A percentile compares a stretch with the other conserved stretches of the same genome.
These are phyloP conservation scores for Sylvia atricapilla DNA, from an alignment of 2,113 vertebrate genomes.

Conservation along the genomic window DNA sequence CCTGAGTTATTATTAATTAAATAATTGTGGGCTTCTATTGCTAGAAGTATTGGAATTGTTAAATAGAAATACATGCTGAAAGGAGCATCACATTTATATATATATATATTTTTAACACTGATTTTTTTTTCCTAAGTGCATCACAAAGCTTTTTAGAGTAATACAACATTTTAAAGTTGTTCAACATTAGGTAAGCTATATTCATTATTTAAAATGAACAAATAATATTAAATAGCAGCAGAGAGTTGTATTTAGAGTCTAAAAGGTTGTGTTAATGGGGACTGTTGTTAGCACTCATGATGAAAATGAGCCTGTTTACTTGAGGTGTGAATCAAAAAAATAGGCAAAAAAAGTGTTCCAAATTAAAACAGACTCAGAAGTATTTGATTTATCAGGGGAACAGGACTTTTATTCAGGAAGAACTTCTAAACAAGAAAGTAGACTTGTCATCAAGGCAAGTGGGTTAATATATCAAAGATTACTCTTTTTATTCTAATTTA, in stretches of 20 bases:
- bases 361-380: background rate
- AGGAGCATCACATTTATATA: background rate
- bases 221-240: conserved; percentile 8
- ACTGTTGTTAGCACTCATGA: background rate
- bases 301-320: background rate
- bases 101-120: background rate
- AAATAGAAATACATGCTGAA: background rate
- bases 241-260: background rate
- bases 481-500: background rate
- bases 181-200: background rate
- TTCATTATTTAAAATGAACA: conserved; percentile 59
- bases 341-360: background rate
- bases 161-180: background rate
- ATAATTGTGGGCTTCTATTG: background rate
- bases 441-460: background rate
- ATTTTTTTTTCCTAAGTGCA: background rate
- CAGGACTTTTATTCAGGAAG: background rate
- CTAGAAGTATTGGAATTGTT: background rate
- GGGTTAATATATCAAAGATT: background rate
- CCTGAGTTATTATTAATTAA: background rate
- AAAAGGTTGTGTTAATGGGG: background rate
- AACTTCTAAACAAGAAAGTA: background rate
- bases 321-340: background rate
- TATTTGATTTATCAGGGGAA: background rate
- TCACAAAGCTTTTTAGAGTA: background rate